Percentiles rank a stretch among this genome's conserved stretches.
Evolutionary conservation across 2,113 vertebrate genomes (phyloP).

Genomic region (Dipodomys spectabilis): DNA sequence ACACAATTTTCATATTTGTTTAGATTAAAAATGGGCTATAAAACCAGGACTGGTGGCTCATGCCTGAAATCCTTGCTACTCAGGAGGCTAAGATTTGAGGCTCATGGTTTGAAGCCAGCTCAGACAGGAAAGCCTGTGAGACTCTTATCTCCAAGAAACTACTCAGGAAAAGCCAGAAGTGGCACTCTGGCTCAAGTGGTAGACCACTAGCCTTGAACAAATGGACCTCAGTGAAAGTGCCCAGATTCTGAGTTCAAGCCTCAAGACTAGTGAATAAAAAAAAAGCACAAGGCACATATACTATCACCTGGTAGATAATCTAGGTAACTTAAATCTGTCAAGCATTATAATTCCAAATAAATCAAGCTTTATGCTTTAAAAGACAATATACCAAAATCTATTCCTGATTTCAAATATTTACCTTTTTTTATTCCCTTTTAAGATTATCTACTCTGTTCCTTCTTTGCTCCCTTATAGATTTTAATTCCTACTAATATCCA

Average conservation of each 20-base stretch:
- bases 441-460: not conserved
- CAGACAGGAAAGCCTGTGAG: no score
- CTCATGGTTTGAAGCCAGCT: no score
- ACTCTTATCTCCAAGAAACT: no score
- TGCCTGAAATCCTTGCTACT: no score
- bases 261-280: no score
- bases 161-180: no score
- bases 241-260: no score
- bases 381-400: not conserved
- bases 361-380: slow-evolving; percentile 1
- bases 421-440: not conserved
- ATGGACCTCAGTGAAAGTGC: no score
- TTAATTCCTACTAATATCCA: not conserved
- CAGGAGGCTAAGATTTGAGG: no score
- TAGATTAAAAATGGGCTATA: not conserved
- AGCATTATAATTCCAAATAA: not conserved
- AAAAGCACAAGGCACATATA: no score
- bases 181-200: no score
- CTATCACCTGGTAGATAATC: not conserved
- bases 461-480: slow-evolving; percentile 9
- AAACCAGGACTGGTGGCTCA: not conserved
- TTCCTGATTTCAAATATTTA: not conserved
- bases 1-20: not conserved
- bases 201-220: no score
- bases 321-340: not conserved